A percentile compares a stretch with the other conserved stretches of the same genome.
phyloP scores from a whole-genome alignment of 2,888 invertebrate species.

The Sesamia inferens region DNA sequence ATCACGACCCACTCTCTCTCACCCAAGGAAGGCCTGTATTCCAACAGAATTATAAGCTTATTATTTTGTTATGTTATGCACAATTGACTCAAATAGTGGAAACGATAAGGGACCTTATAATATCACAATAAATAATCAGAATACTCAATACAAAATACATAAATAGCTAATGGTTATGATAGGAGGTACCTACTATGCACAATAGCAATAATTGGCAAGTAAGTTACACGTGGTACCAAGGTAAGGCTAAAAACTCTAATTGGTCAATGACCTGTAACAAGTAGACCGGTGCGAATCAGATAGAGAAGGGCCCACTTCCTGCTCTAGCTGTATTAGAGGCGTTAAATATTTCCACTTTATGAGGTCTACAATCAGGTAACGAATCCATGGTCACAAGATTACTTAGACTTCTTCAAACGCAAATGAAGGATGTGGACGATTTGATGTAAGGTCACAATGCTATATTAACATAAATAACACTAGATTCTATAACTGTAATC shows the following conservation, averaged over 20 bases:
- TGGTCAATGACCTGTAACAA: not conserved
- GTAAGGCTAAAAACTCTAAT: not conserved
- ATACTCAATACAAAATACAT: not conserved
- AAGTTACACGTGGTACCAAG: not conserved
- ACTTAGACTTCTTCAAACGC: not conserved
- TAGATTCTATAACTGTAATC: not conserved
- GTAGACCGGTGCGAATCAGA: not conserved
- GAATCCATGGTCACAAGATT: not conserved
- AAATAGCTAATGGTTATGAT: not conserved
- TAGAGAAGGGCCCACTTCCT: too few species aligned
- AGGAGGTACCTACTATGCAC: not conserved
- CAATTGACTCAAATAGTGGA: not conserved
- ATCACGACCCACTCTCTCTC: not conserved
- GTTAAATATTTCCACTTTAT: too few species aligned
- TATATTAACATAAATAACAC: not conserved
- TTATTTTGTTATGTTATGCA: not conserved
- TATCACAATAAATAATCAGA: not conserved
- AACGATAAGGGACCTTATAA: not conserved
- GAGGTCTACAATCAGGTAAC: too few species aligned
- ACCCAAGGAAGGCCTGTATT: not conserved
- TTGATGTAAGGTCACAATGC: not conserved
- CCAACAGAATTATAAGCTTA: not conserved
- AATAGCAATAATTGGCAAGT: not conserved
- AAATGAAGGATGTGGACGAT: not conserved
- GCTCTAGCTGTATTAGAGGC: too few species aligned